phyloP scores from a whole-genome alignment of 2,797 vertebrate genomes.

The Liasis olivaceus region DNA sequence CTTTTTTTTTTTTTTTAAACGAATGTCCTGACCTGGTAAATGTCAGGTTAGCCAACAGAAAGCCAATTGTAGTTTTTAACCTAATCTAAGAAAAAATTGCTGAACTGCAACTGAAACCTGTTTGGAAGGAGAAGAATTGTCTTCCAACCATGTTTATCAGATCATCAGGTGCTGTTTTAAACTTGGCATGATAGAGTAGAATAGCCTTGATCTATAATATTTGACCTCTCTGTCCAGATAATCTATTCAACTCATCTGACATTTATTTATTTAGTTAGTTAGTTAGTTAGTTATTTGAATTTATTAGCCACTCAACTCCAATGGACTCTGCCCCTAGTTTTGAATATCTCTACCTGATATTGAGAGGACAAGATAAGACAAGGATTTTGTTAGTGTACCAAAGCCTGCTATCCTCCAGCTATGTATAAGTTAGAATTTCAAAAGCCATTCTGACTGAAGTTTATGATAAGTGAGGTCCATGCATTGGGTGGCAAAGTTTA shows the following conservation, averaged over 20 bases:
- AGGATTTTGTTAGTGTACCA: not conserved
- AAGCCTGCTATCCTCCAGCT: not conserved
- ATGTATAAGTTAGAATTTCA: not conserved
- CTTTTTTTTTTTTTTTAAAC: not conserved
- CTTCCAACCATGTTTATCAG: not conserved
- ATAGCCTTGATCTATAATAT: not conserved
- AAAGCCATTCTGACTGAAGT: not conserved
- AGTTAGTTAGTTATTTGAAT: not conserved
- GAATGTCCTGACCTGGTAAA: not conserved
- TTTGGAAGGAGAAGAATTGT: not conserved
- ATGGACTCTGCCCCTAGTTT: not conserved
- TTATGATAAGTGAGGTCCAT: not conserved
- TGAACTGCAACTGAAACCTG: not conserved
- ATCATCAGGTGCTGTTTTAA: not conserved
- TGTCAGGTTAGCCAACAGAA: not conserved
- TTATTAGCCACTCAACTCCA: not conserved
- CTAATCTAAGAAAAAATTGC: not conserved
- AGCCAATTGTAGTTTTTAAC: not conserved
- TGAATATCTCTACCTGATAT: not conserved
- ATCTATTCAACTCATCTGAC: not conserved
- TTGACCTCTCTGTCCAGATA: not conserved
- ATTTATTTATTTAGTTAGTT: not conserved
- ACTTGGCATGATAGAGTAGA: not conserved
- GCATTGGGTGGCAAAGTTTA: not conserved
- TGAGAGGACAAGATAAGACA: not conserved